Conservation (phyloP, 2,888 invertebrate genomes). For the Xiphydria camelus region DNA sequence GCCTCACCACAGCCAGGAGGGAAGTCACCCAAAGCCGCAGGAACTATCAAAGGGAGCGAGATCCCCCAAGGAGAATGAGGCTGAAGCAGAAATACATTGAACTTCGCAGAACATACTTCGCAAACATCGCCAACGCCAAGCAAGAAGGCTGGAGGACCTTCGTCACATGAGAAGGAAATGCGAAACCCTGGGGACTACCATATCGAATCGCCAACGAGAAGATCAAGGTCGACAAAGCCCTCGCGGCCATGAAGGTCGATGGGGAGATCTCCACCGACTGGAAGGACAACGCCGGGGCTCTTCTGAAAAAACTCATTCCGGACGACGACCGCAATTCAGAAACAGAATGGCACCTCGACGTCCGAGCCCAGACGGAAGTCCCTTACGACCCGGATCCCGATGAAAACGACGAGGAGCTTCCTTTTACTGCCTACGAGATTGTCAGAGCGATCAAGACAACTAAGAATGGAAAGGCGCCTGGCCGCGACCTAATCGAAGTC, state of each 20-base stretch:
- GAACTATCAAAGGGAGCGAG: no score
- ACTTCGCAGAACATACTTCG: no score
- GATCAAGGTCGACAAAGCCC: neutral
- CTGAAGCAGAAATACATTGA: no score
- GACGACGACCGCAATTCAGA: no score
- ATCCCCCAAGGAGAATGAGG: no score
- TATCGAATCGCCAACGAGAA: neutral
- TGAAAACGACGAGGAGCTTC: no score
- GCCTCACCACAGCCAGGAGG: neutral
- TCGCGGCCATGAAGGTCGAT: neutral
- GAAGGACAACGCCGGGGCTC: conserved; percentile 9
- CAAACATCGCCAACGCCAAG: neutral
- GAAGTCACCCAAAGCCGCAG: no score
- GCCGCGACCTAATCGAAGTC: neutral
- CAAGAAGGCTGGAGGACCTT: neutral
- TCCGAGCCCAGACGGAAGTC: no score
- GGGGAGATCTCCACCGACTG: conserved; percentile 8
- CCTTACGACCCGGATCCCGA: no score
- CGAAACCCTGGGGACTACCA: neutral
- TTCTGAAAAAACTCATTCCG: conserved; percentile 14
- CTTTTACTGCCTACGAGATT: neutral
- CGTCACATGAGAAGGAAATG: neutral
- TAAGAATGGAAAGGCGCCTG: conserved; percentile 3
- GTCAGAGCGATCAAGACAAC: neutral
- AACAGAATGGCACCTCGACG: no score